phyloP scores from a whole-genome alignment of 1,140 invertebrate genomes.

The Rhyacophila brunnea region DNA sequence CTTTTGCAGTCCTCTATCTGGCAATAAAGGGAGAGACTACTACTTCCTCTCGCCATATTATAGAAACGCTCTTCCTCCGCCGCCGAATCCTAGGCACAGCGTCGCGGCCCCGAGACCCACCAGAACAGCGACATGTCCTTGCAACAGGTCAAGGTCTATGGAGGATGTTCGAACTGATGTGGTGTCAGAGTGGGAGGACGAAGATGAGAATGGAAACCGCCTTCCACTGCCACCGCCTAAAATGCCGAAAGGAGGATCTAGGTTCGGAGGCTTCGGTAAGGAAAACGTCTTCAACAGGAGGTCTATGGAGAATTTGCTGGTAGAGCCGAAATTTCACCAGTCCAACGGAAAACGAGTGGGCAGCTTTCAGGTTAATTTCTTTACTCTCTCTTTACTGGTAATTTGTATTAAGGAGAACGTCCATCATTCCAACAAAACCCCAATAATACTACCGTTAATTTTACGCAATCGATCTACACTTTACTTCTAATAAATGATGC shows the following conservation, averaged over 20 bases:
- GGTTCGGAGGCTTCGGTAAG: slow-evolving; percentile 41
- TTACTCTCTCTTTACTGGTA: too few relatives aligned
- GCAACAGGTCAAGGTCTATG: slow-evolving; percentile 64
- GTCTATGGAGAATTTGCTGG: slow-evolving; percentile 69
- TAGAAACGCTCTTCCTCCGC: slow-evolving; percentile 49
- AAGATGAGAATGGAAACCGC: slow-evolving; percentile 56
- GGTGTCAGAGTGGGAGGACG: slow-evolving; percentile 64
- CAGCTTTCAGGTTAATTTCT: too few relatives aligned
- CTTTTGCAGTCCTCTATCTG: slow-evolving; percentile 30
- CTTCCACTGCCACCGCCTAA: slow-evolving; percentile 39
- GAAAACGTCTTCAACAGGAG: slow-evolving; percentile 53
- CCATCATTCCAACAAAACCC: too few relatives aligned
- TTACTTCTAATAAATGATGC: too few relatives aligned
- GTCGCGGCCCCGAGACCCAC: slow-evolving; percentile 43
- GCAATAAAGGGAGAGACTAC: slow-evolving; percentile 65
- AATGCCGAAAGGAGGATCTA: slow-evolving; percentile 35
- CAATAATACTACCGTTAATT: too few relatives aligned
- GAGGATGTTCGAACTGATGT: slow-evolving; percentile 67
- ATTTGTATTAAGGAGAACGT: too few relatives aligned
- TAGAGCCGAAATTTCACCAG: too few relatives aligned
- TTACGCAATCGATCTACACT: too few relatives aligned
- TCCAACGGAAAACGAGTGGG: too few relatives aligned
- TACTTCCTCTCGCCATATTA: slow-evolving; percentile 69
- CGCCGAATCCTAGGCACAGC: slow-evolving; percentile 50
- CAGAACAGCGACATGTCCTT: slow-evolving; percentile 54